A percentile compares a stretch with the other conserved stretches of the same genome.
Evolutionary conservation across 2,888 invertebrate genomes (phyloP).

Genomic region (Catonia carolina): DNA sequence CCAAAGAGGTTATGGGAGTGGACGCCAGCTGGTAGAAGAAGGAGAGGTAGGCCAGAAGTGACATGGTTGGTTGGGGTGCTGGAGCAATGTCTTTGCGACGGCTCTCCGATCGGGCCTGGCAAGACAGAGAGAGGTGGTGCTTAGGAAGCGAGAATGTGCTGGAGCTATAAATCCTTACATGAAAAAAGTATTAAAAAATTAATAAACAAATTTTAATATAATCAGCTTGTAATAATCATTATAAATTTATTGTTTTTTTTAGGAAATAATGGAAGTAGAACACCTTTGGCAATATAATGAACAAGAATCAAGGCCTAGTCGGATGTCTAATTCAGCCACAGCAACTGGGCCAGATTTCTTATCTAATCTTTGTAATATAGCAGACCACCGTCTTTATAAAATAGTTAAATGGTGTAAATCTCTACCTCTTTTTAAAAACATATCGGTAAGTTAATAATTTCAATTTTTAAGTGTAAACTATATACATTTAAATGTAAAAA

Average conservation of each 20-base stretch:
- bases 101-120: no score
- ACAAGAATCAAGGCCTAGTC: slow-evolving; percentile 36
- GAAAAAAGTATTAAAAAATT: no score
- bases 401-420: slow-evolving; percentile 99
- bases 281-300: slow-evolving; percentile 93
- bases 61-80: no score
- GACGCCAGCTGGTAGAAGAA: no score
- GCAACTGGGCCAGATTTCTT: slow-evolving; percentile 43
- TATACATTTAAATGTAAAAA: background rate
- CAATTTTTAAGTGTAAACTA: background rate
- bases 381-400: slow-evolving; percentile 92
- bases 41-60: no score
- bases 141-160: no score
- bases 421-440: slow-evolving; percentile 91
- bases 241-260: slow-evolving; percentile 33
- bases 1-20: no score
- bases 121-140: no score
- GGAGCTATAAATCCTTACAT: no score
- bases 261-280: slow-evolving; percentile 95
- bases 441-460: slow-evolving; percentile 60
- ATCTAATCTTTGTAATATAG: slow-evolving; percentile 86
- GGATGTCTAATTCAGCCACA: slow-evolving; percentile 20
- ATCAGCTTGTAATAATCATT: no score
- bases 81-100: no score
- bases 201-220: no score